phyloP scores from a whole-genome alignment of 2,888 invertebrate genomes.

The Drosophila mercatorum region DNA sequence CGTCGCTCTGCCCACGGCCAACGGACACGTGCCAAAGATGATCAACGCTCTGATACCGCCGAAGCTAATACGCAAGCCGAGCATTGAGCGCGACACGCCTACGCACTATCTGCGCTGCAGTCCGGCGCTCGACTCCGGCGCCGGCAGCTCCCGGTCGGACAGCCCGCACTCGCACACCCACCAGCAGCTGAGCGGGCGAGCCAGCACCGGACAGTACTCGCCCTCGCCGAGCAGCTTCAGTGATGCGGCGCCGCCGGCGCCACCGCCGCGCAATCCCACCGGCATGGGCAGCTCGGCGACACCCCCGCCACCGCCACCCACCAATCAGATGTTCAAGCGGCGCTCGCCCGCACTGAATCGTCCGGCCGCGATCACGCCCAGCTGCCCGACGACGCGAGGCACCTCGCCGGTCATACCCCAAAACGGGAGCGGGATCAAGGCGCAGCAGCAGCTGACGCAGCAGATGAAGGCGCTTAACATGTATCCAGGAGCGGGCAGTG shows the following conservation, averaged over 20 bases:
- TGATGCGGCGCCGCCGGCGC: conserved; percentile 89
- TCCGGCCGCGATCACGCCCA: conserved; percentile 86
- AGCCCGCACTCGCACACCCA: conserved; percentile 92
- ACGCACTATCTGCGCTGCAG: conserved; percentile 90
- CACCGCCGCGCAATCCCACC: conserved; percentile 90
- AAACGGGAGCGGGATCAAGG: conserved; percentile 88
- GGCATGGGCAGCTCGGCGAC: conserved; percentile 85
- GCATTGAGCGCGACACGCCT: conserved; percentile 93
- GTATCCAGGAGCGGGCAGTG: conserved; percentile 88
- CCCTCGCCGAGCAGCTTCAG: conserved; percentile 86
- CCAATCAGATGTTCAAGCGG: conserved; percentile 90
- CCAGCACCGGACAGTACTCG: conserved; percentile 85
- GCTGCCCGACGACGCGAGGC: conserved; percentile 90
- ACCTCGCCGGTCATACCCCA: conserved; percentile 79
- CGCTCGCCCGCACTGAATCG: conserved; percentile 91
- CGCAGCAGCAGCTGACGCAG: conserved; percentile 93
- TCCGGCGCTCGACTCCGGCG: conserved; percentile 94
- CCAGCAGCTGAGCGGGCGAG: conserved; percentile 87
- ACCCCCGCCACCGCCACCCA: conserved; percentile 88
- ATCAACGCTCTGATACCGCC: conserved; percentile 87
- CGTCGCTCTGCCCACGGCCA: conserved; percentile 71
- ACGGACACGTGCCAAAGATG: conserved; percentile 84
- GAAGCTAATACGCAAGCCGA: conserved; percentile 94
- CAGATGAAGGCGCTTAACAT: conserved; percentile 94
- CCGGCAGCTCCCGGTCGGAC: conserved; percentile 95